Evolutionary conservation across 2,797 vertebrate species (phyloP).

Genomic region (Alca torda): DNA sequence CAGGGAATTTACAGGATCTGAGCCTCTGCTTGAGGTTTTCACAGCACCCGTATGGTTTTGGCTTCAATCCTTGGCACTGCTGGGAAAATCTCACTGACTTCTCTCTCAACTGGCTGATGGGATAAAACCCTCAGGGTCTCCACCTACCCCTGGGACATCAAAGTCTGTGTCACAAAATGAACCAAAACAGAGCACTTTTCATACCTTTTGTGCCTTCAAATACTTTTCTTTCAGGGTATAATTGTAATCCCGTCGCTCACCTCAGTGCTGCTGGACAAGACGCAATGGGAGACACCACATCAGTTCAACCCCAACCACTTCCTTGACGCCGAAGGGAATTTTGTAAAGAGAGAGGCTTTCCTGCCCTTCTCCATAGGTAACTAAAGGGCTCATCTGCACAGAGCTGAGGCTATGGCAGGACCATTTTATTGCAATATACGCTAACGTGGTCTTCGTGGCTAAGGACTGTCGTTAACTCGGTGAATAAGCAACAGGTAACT

Average conservation of each 20-base stretch:
- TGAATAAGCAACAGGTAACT: neutral
- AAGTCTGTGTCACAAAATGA: neutral
- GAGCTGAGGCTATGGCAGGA: neutral
- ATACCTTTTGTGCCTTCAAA: neutral
- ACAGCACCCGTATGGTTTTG: neutral
- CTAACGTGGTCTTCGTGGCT: neutral
- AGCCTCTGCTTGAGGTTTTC: neutral
- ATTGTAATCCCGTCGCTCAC: conserved; percentile 75
- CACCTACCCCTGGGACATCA: neutral
- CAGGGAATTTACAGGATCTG: neutral
- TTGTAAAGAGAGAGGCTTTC: conserved; percentile 76
- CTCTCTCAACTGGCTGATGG: neutral
- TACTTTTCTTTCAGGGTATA: conserved; percentile 69
- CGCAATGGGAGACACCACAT: conserved; percentile 75
- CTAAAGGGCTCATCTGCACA: neutral
- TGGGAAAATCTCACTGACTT: neutral
- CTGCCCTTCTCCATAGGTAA: conserved; percentile 79
- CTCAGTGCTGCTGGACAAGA: conserved; percentile 77
- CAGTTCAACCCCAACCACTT: conserved; percentile 81
- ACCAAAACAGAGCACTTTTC: neutral
- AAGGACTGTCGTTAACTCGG: neutral
- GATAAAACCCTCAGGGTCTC: neutral
- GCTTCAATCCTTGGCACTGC: neutral
- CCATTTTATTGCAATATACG: neutral
- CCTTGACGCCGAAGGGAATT: conserved; percentile 70